Percentiles rank a stretch among this genome's conserved stretches.
These are phyloP conservation scores for Apomyelois bistriatella DNA, from an alignment of 2,888 invertebrate genomes.

Conservation along the genomic window DNA sequence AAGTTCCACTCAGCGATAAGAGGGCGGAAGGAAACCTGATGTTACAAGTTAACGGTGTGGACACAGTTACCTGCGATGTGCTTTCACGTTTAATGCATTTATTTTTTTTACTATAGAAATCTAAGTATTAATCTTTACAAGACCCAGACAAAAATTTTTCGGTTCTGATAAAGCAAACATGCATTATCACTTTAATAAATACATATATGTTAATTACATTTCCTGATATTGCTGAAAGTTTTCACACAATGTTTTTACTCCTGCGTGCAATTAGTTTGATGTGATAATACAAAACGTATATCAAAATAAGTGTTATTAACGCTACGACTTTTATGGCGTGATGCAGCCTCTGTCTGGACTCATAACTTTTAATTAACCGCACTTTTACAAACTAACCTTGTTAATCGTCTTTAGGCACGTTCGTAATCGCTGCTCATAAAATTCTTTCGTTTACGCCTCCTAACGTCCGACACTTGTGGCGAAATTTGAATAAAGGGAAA, in stretches of 20 bases:
- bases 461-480: constrained; percentile 7
- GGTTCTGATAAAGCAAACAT: too few relatives aligned
- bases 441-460: constrained; percentile 17
- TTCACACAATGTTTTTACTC: neutral
- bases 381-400: constrained; percentile 52
- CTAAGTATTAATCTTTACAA: neutral
- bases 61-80: constrained; percentile 20
- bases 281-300: constrained; percentile 1
- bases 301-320: constrained; percentile 20
- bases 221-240: too few relatives aligned
- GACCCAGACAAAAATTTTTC: neutral
- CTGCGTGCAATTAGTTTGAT: too few relatives aligned
- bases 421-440: constrained; percentile 28
- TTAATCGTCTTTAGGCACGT: constrained; percentile 47
- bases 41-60: constrained; percentile 36
- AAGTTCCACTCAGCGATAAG: constrained; percentile 48
- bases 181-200: too few relatives aligned
- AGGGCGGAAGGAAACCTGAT: constrained; percentile 27
- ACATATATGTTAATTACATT: too few relatives aligned
- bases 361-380: constrained; percentile 63
- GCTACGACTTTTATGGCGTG: constrained; percentile 25
- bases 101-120: neutral
- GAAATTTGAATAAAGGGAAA: constrained; percentile 11
- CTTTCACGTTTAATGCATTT: constrained; percentile 14
- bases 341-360: constrained; percentile 33